A percentile compares a stretch with the other conserved stretches of the same genome.
phyloP scores from a whole-genome alignment of 2,888 invertebrate genomes.

The Volucella inflata region DNA sequence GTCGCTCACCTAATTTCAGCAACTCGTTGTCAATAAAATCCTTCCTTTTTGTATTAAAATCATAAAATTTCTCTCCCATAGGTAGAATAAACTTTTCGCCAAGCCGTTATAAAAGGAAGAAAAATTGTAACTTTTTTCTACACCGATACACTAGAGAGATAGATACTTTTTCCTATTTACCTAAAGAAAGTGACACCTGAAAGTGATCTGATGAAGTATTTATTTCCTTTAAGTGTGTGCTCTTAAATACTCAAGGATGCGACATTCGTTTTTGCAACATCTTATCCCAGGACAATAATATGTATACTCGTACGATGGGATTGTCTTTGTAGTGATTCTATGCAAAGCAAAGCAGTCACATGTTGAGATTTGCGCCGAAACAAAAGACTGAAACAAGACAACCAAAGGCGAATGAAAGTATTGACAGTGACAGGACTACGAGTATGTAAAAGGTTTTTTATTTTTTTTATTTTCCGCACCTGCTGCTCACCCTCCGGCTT shows the following conservation, averaged over 20 bases:
- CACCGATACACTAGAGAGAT: not conserved
- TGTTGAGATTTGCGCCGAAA: slow-evolving; percentile 8
- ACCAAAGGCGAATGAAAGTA: slow-evolving; percentile 5
- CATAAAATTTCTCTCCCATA: slow-evolving; percentile 12
- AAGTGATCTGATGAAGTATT: slow-evolving; percentile 35
- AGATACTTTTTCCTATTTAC: not conserved
- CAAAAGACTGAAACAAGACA: slow-evolving; percentile 12
- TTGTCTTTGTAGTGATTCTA: slow-evolving; percentile 10
- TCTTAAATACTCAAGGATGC: slow-evolving; percentile 8
- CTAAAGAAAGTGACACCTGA: slow-evolving; percentile 24
- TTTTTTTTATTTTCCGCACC: not conserved
- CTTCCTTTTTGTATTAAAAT: slow-evolving; percentile 9
- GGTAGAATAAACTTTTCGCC: slow-evolving; percentile 33
- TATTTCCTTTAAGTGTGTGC: slow-evolving; percentile 26
- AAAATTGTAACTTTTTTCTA: slow-evolving; percentile 2
- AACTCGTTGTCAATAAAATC: not conserved
- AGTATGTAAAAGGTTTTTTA: not conserved
- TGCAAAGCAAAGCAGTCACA: slow-evolving; percentile 21
- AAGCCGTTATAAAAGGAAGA: not conserved
- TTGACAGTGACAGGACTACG: slow-evolving; percentile 17
- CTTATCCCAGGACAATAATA: slow-evolving; percentile 6
- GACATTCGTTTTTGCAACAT: slow-evolving; percentile 8
- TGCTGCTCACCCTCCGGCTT: not conserved
- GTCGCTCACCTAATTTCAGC: too few relatives aligned
- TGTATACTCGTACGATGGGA: too few relatives aligned